These are phyloP conservation scores for Pterophyllum scalare DNA, from an alignment of 2,113 vertebrate species.

Conservation along the genomic window DNA sequence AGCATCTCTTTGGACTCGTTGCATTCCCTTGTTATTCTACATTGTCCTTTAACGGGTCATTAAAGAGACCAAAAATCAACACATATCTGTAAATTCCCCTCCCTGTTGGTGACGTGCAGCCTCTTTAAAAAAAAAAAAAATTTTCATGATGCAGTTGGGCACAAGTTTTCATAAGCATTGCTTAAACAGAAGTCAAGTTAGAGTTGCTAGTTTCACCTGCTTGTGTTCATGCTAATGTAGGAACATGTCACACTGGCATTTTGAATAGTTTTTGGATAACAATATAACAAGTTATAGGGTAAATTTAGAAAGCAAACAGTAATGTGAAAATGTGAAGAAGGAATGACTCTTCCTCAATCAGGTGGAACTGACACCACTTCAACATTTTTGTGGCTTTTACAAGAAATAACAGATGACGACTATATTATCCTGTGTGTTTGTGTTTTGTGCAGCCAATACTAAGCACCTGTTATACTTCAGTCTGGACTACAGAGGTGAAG, in stretches of 20 bases:
- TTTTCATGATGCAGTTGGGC: too few relatives aligned
- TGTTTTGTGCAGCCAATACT: constrained; percentile 78
- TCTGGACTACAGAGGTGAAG: constrained; percentile 86
- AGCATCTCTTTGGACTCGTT: neutral
- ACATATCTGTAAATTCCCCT: neutral
- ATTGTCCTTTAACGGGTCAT: neutral
- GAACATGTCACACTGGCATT: too few relatives aligned
- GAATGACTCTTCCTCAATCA: neutral
- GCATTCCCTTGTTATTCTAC: neutral
- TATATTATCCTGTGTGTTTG: neutral
- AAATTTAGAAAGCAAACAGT: neutral
- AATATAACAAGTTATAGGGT: neutral
- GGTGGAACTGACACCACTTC: neutral
- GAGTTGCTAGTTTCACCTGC: too few relatives aligned
- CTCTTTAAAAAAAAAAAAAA: too few relatives aligned
- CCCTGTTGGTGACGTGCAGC: too few relatives aligned
- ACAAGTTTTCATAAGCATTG: too few relatives aligned
- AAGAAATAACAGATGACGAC: neutral
- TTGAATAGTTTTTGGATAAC: too few relatives aligned
- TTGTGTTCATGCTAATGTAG: too few relatives aligned
- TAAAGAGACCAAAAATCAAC: neutral
- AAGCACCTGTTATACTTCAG: constrained; percentile 91
- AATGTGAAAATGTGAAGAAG: too few relatives aligned
- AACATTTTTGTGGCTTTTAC: neutral
- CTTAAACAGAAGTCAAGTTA: too few relatives aligned